phyloP scores from a whole-genome alignment of 2,888 invertebrate genomes.

The Trichogramma evanescens region DNA sequence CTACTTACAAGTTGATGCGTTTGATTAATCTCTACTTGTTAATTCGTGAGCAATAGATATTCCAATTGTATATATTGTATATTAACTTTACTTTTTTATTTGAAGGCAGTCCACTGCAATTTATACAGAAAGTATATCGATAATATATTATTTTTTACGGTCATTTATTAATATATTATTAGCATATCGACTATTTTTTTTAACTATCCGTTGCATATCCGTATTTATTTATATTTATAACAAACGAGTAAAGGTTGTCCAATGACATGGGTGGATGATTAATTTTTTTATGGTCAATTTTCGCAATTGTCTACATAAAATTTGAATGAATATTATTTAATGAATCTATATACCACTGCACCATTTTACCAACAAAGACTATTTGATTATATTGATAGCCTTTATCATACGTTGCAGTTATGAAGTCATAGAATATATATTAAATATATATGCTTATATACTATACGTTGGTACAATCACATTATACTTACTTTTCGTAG shows the following conservation, averaged over 20 bases:
- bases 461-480: too few species aligned
- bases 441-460: background rate
- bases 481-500: too few species aligned
- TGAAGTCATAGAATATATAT: conserved; percentile 2
- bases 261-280: too few species aligned
- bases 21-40: conserved; percentile 31
- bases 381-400: background rate
- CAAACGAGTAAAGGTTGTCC: too few species aligned
- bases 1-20: too few species aligned
- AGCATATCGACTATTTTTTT: conserved; percentile 6
- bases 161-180: conserved; percentile 9
- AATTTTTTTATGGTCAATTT: too few species aligned
- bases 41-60: conserved; percentile 32
- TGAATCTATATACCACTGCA: background rate
- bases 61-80: conserved; percentile 24
- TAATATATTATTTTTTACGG: conserved; percentile 11
- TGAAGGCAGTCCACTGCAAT: conserved; percentile 11
- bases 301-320: too few species aligned
- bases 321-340: too few species aligned
- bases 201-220: conserved; percentile 11
- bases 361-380: conserved; percentile 1
- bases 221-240: background rate
- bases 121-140: conserved; percentile 13
- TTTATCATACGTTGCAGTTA: conserved; percentile 1
- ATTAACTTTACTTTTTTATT: conserved; percentile 5